Conservation (phyloP, 35 echinoderm and acorn worm genomes). For the Apostichopus californicus region DNA sequence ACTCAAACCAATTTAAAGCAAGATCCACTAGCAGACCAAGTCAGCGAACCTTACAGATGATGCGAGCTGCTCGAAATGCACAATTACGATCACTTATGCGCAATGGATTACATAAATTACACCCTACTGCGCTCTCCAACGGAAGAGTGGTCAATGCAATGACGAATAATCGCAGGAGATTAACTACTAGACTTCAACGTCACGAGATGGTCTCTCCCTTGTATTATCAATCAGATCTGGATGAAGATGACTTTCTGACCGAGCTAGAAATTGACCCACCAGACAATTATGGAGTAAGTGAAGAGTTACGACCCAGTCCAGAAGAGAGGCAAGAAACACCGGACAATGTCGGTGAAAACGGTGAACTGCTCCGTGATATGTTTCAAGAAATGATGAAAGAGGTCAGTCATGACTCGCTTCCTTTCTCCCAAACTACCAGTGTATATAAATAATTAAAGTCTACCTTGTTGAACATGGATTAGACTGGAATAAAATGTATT, state of each 20-base stretch:
- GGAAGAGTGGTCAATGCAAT: neutral
- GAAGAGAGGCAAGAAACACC: slow-evolving; percentile 1
- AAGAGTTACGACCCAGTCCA: neutral
- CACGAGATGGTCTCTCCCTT: neutral
- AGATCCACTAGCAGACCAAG: neutral
- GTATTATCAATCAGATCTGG: slow-evolving; percentile 30
- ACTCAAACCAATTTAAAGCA: neutral
- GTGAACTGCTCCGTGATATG: slow-evolving; percentile 4
- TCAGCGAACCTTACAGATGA: slow-evolving; percentile 21
- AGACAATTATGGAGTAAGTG: slow-evolving; percentile 11
- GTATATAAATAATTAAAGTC: no score
- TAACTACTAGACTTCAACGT: slow-evolving; percentile 26
- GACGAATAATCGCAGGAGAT: neutral
- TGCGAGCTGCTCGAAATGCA: slow-evolving; percentile 11
- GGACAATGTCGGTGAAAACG: neutral
- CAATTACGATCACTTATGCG: slow-evolving; percentile 15
- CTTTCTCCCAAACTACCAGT: neutral
- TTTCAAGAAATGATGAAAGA: slow-evolving; percentile 50
- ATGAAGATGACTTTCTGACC: slow-evolving; percentile 32
- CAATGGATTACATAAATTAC: slow-evolving; percentile 18
- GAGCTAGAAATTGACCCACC: slow-evolving; percentile 60
- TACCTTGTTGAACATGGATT: no score
- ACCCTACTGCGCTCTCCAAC: slow-evolving; percentile 4
- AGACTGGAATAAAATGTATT: no score
- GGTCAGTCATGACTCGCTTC: neutral